Percentiles rank a stretch among this genome's conserved stretches.
phyloP scores from a whole-genome alignment of 2,888 invertebrate species.

The Allolobophora icterica region DNA sequence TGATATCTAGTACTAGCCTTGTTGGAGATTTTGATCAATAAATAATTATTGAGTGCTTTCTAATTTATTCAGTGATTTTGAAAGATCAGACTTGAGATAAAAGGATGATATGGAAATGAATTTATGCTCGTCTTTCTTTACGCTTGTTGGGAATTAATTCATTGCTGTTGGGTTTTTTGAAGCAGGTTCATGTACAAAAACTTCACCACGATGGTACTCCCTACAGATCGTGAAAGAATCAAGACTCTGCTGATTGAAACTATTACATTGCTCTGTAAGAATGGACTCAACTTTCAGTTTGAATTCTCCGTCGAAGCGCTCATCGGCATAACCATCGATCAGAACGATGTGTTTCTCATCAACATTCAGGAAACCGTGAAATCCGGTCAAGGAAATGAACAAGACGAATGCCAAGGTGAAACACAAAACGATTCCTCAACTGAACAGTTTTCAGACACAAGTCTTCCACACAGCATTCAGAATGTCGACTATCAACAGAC shows the following conservation, averaged over 20 bases:
- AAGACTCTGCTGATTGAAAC: slow-evolving; percentile 38
- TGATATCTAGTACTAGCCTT: neutral
- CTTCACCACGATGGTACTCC: neutral
- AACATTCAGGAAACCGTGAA: slow-evolving; percentile 37
- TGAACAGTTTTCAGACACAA: slow-evolving; percentile 10
- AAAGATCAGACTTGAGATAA: neutral
- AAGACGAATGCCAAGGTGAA: slow-evolving; percentile 4
- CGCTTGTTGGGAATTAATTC: neutral
- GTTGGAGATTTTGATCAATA: slow-evolving; percentile 2
- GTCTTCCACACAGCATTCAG: neutral
- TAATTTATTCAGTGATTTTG: neutral
- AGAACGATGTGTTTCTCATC: slow-evolving; percentile 37
- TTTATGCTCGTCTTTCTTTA: neutral
- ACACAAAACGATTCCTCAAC: neutral
- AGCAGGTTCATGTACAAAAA: neutral
- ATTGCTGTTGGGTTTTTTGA: neutral
- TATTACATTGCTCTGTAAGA: slow-evolving; percentile 37
- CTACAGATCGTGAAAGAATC: slow-evolving; percentile 34
- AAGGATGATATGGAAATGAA: neutral
- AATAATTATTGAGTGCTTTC: neutral
- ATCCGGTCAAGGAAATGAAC: neutral
- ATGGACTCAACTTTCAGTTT: slow-evolving; percentile 37
- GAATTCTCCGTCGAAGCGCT: slow-evolving; percentile 37
- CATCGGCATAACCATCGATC: slow-evolving; percentile 39
- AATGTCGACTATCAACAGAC: neutral